These are phyloP conservation scores for Myiotriccus ornatus DNA, from an alignment of 2,797 vertebrate genomes.

Conservation along the genomic window DNA sequence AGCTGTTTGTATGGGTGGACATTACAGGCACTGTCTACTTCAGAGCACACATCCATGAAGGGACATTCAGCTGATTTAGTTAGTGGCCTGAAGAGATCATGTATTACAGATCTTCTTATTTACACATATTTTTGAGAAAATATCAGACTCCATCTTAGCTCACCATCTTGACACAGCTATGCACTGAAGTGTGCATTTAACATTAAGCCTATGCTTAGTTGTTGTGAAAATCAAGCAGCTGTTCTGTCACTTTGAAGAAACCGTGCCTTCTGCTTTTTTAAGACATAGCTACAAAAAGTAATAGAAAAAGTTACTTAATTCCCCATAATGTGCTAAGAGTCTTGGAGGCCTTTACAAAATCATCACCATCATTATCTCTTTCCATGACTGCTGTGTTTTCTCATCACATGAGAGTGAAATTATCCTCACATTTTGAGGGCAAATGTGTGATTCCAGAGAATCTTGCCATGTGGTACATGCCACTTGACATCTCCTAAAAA, in stretches of 20 bases:
- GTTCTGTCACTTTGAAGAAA: neutral
- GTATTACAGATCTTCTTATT: neutral
- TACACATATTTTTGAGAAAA: neutral
- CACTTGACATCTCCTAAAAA: neutral
- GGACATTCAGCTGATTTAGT: neutral
- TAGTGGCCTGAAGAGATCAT: neutral
- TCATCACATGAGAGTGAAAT: neutral
- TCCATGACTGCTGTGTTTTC: neutral
- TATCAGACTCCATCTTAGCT: neutral
- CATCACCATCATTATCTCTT: neutral
- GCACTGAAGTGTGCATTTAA: neutral
- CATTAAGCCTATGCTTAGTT: neutral
- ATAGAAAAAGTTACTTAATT: neutral
- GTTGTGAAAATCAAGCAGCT: constrained; percentile 44
- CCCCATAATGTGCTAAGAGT: neutral
- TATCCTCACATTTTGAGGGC: neutral
- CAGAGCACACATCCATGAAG: neutral
- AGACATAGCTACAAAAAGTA: neutral
- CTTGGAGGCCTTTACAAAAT: neutral
- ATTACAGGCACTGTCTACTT: constrained; percentile 8
- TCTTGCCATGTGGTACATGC: neutral
- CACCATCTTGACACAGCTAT: neutral
- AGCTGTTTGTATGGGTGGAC: constrained; percentile 28
- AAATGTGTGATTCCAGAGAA: neutral
- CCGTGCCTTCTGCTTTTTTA: neutral